Base-by-base conservation (phyloP, 2,113 vertebrate species). In the Gobius niger region DNA sequence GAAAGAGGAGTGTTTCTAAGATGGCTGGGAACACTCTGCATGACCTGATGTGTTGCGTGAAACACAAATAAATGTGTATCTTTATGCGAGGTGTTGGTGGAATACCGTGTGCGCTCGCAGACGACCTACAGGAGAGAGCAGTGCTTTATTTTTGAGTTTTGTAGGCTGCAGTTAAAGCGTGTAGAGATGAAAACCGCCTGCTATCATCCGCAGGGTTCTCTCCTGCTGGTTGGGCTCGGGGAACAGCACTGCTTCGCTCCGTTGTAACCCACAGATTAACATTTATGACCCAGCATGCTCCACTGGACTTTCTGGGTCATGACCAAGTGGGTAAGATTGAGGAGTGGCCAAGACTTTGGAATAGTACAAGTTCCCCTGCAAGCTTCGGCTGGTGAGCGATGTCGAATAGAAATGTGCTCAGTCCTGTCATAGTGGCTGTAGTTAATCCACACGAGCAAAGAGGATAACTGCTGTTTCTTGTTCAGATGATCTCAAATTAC, bases 221-320 rank as follows among this genome's bases (percentile, higher is more conserved):
- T 82, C 87, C 77, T 65, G 85, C 87, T 87, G 87, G 81, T 68
- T 79, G 75, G 63, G 73, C 78, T 79, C 74, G 67, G 70, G 85
- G 82, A 82, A 69, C 82, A 42, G 72, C 74, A 63, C 60, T 68
- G 75, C 67, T 81, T 76, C 75, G 69, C 77, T 72, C 78, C 67
- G 81, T 84, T 80, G 75, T 82, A 82, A 85, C 87, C 85, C 63
- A 76, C 88, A 87, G 87, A 90, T 88, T 83, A 89, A 88, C 88
- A 89, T 89, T 85, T 82, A 89, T 86, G 84, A 78, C 86, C 72
- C 85, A 80, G 77, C 72, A 64, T 80, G 89, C 77, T 77, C 73
- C 60, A 65, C 50, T 81, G 79, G 81, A 83, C 85, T 86, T 90
- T 90, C 84, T 89, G 89, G 86, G 88, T 87, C 85, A 87, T 80